Percentiles rank a stretch among this genome's conserved stretches.
Evolutionary conservation across 2,797 vertebrate genomes (phyloP).

Genomic region (Pangasius djambal): DNA sequence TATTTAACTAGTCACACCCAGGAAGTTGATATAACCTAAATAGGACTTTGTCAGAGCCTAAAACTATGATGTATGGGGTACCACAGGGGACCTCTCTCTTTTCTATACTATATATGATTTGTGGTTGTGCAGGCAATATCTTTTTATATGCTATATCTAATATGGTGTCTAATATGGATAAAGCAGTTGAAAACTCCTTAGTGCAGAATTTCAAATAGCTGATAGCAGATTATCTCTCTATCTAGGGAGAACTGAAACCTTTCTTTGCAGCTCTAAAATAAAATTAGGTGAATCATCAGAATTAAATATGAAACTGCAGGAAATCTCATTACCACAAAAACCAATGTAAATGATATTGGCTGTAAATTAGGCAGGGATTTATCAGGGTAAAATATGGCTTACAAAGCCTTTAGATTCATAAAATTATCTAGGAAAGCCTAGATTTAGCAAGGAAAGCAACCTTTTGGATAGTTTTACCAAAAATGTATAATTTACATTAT

Average conservation of each 20-base stretch:
- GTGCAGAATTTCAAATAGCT: background rate
- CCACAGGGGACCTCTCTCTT: background rate
- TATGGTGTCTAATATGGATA: background rate
- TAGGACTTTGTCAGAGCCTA: background rate
- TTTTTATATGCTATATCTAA: background rate
- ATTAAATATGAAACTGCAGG: background rate
- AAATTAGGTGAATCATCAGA: background rate
- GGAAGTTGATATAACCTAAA: background rate
- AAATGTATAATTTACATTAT: background rate
- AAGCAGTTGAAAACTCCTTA: background rate
- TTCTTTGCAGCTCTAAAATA: background rate
- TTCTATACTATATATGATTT: background rate
- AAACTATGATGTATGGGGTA: background rate
- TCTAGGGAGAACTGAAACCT: background rate
- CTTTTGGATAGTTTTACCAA: background rate
- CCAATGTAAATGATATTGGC: background rate
- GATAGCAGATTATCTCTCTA: background rate
- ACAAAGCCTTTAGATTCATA: background rate
- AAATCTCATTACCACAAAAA: background rate
- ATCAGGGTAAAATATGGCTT: background rate
- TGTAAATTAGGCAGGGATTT: background rate
- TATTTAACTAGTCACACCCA: slow-evolving; percentile 12
- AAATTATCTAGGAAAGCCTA: background rate
- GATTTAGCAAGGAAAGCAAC: background rate
- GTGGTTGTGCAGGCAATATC: background rate